phyloP scores from a whole-genome alignment of 2,888 invertebrate species.

The Netelia fuscicornis region DNA sequence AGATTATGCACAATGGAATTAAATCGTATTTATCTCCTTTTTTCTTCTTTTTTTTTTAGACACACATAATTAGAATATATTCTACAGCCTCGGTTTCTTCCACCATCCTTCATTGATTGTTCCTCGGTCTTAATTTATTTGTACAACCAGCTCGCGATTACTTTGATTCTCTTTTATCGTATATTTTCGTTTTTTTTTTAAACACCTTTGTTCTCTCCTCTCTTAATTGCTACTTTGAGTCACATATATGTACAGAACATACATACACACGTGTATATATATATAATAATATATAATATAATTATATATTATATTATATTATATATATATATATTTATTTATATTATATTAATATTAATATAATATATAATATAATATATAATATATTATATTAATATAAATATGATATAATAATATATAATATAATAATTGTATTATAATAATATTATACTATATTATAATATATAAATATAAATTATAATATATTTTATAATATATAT shows the following conservation, averaged over 20 bases:
- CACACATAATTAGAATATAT: slow-evolving; percentile 67
- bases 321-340: too few species aligned
- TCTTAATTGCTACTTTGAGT: slow-evolving; percentile 16
- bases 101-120: slow-evolving; percentile 54
- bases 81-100: slow-evolving; percentile 53
- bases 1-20: slow-evolving; percentile 62
- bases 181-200: slow-evolving; percentile 37
- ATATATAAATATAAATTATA: too few species aligned
- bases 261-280: background rate
- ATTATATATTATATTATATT: too few species aligned
- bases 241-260: background rate
- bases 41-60: slow-evolving; percentile 42
- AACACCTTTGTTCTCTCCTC: background rate
- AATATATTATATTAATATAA: too few species aligned
- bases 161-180: slow-evolving; percentile 31
- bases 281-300: too few species aligned
- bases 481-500: too few species aligned
- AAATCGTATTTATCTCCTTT: slow-evolving; percentile 22
- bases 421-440: too few species aligned
- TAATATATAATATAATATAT: too few species aligned
- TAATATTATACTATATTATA: too few species aligned
- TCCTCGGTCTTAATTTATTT: slow-evolving; percentile 65
- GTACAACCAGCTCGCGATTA: slow-evolving; percentile 55
- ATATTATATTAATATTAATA: too few species aligned
- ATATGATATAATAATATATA: too few species aligned